Percentiles rank a stretch among this genome's conserved stretches.
These are phyloP conservation scores for Colinus virginianus DNA, from an alignment of 2,113 vertebrate genomes.

Conservation along the genomic window DNA sequence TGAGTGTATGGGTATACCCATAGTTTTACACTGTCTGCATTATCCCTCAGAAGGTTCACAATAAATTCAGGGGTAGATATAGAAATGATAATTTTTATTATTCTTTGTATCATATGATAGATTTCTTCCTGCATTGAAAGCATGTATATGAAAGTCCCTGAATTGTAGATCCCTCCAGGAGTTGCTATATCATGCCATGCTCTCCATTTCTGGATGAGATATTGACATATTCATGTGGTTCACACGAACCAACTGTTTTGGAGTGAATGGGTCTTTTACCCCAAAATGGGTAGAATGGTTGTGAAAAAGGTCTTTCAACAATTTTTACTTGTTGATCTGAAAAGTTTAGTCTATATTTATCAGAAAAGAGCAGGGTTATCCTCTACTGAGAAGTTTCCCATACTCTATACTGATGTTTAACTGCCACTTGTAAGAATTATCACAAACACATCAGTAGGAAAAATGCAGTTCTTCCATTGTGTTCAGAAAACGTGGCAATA, in stretches of 20 bases:
- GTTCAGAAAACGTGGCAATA: constrained; percentile 14
- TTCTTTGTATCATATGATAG: neutral
- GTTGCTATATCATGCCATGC: neutral
- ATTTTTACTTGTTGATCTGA: neutral
- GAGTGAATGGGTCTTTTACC: neutral
- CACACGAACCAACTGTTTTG: neutral
- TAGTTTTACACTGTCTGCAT: neutral
- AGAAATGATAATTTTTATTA: neutral
- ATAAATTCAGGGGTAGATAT: constrained; percentile 32
- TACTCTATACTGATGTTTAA: constrained; percentile 16
- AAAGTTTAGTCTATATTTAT: neutral
- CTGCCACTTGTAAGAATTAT: constrained; percentile 40
- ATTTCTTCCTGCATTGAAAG: constrained; percentile 7
- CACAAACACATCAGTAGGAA: constrained; percentile 1
- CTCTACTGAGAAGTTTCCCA: neutral
- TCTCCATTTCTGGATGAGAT: neutral
- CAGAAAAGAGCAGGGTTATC: neutral
- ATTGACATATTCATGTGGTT: constrained; percentile 21
- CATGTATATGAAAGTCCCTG: neutral
- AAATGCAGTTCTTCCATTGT: neutral
- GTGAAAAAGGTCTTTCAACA: neutral
- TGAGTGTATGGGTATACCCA: neutral
- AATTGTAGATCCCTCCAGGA: neutral
- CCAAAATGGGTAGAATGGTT: neutral
- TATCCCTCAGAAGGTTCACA: neutral